These are phyloP conservation scores for Dasyornis broadbenti DNA, from an alignment of 2,113 vertebrate genomes.

Conservation along the genomic window DNA sequence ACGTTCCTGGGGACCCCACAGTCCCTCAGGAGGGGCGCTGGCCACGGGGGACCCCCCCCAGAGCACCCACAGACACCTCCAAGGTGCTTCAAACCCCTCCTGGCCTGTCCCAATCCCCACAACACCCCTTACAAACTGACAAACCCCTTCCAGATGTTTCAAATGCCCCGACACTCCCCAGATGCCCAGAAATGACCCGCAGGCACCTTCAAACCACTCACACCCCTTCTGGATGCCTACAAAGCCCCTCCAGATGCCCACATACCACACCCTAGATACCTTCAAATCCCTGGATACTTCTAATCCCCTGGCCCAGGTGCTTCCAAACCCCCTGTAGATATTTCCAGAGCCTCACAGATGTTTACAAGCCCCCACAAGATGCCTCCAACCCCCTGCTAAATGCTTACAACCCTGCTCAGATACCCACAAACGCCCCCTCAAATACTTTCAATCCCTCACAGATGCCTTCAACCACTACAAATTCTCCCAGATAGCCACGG, in stretches of 20 bases:
- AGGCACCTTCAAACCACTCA: not conserved
- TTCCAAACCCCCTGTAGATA: not conserved
- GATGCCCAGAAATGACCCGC: accelerated
- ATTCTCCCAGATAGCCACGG: not conserved
- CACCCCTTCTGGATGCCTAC: too few species aligned
- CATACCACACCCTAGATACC: not conserved
- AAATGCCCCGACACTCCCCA: accelerated
- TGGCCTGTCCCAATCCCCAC: too few species aligned
- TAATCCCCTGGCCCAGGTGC: too few species aligned
- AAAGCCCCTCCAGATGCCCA: not conserved
- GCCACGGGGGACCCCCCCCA: not conserved
- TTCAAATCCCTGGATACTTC: not conserved
- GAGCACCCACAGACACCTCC: not conserved
- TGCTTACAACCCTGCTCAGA: too few species aligned
- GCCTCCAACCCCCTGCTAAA: not conserved
- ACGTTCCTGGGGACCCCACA: not conserved
- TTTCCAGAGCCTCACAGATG: not conserved
- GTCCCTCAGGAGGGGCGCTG: not conserved
- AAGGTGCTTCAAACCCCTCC: too few species aligned
- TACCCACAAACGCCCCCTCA: not conserved
- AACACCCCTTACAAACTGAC: accelerated
- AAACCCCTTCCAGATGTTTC: too few species aligned
- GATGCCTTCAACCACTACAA: too few species aligned
- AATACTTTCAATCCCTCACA: not conserved
- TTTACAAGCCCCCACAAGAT: not conserved